Conservation (phyloP, 2,797 vertebrate genomes). For the Anguilla obscura region DNA sequence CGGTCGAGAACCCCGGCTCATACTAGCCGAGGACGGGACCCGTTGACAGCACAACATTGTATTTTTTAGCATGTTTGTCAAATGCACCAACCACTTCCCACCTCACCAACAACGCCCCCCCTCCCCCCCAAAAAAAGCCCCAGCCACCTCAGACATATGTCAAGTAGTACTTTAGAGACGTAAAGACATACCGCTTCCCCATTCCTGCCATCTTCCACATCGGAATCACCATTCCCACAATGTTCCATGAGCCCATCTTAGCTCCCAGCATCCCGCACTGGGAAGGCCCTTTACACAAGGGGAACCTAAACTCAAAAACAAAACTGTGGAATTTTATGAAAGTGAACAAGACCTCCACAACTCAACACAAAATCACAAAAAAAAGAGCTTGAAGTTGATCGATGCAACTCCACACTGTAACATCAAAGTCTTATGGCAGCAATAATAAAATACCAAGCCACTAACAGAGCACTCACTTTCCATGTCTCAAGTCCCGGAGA, state of each 20-base stretch:
- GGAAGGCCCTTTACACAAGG: background rate
- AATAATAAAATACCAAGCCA: background rate
- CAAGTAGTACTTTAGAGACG: conserved; percentile 43
- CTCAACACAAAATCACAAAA: background rate
- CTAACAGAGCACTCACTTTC: background rate
- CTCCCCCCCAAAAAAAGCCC: conserved; percentile 33
- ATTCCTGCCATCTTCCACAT: background rate
- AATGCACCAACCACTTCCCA: conserved; percentile 44
- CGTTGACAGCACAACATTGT: conserved; percentile 77
- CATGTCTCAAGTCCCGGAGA: background rate
- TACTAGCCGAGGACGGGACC: conserved; percentile 81
- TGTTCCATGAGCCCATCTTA: background rate
- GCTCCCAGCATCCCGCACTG: background rate
- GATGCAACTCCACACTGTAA: background rate
- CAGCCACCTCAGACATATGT: conserved; percentile 49
- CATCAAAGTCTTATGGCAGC: background rate
- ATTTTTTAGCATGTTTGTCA: conserved; percentile 67
- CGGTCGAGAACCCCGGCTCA: conserved; percentile 61
- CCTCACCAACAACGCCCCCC: background rate
- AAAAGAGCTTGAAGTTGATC: background rate
- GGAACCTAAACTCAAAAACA: background rate
- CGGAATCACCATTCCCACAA: background rate
- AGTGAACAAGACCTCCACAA: background rate
- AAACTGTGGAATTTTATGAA: background rate
- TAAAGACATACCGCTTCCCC: background rate